A percentile compares a stretch with the other conserved stretches of the same genome.
phyloP scores from a whole-genome alignment of 2,113 vertebrate species.

The Vimba vimba region DNA sequence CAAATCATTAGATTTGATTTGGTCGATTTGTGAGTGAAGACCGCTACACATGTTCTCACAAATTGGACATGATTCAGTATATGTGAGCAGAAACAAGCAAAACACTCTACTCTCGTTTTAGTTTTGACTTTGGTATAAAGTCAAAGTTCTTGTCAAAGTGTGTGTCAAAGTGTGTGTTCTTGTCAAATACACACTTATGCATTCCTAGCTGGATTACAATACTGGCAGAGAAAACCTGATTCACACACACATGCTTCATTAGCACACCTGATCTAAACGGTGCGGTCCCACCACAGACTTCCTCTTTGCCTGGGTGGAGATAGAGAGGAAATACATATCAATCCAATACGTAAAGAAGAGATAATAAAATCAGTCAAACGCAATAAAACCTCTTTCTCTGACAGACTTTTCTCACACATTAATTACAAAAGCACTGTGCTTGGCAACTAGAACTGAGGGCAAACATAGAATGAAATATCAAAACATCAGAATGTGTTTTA shows the following conservation, averaged over 20 bases:
- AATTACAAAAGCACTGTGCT: not conserved
- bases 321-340: not conserved
- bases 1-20: not conserved
- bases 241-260: conserved; percentile 24
- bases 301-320: not conserved
- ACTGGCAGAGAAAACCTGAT: not conserved
- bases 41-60: not conserved
- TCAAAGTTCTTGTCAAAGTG: not conserved
- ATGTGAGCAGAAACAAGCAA: not conserved
- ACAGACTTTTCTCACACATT: not conserved
- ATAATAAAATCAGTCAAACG: not conserved
- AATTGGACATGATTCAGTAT: not conserved
- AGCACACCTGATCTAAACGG: conserved; percentile 23
- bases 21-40: not conserved
- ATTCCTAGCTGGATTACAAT: conserved; percentile 1
- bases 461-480: not conserved
- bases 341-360: not conserved
- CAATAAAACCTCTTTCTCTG: not conserved
- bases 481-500: not conserved
- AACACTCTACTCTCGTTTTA: not conserved
- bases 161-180: no score
- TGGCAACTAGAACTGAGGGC: not conserved
- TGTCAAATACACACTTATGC: not conserved
- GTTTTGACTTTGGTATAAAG: not conserved
- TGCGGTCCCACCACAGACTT: conserved; percentile 19